Conservation (phyloP, 2,888 invertebrate genomes). For the Congeria kusceri region DNA sequence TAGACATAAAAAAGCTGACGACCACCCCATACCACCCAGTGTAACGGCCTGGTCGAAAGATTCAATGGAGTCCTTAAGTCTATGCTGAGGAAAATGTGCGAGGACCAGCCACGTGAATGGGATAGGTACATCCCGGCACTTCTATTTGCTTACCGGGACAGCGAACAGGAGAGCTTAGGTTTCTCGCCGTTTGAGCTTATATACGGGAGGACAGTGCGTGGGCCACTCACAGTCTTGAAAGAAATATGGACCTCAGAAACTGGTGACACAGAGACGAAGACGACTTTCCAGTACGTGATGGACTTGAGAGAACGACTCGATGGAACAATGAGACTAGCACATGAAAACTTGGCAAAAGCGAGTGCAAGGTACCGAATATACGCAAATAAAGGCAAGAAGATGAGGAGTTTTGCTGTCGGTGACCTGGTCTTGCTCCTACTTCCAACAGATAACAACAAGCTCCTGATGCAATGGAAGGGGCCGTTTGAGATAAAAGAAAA, state of each 20-base stretch:
- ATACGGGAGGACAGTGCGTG: slow-evolving; percentile 43
- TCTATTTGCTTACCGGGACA: slow-evolving; percentile 60
- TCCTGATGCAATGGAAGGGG: slow-evolving; percentile 52
- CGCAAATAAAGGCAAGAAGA: background rate
- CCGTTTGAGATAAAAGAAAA: slow-evolving; percentile 27
- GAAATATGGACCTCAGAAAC: slow-evolving; percentile 28
- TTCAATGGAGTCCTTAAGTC: slow-evolving; percentile 62
- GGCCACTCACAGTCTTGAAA: slow-evolving; percentile 31
- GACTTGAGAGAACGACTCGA: slow-evolving; percentile 34
- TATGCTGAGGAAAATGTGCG: slow-evolving; percentile 54
- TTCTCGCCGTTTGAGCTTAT: slow-evolving; percentile 54
- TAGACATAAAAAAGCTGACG: background rate
- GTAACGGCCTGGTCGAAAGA: slow-evolving; percentile 56
- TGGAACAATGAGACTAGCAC: background rate
- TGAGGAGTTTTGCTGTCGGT: background rate
- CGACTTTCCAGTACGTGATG: slow-evolving; percentile 57
- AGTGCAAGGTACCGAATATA: background rate
- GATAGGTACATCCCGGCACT: slow-evolving; percentile 50
- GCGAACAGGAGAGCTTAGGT: slow-evolving; percentile 43
- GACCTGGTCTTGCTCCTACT: background rate
- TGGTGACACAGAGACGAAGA: slow-evolving; percentile 20
- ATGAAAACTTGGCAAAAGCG: background rate
- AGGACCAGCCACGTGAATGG: slow-evolving; percentile 56
- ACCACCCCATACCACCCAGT: slow-evolving; percentile 16
- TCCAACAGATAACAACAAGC: slow-evolving; percentile 46